Base-by-base conservation (phyloP, 2,888 invertebrate species). In the Stenchaetothrips biformis region DNA sequence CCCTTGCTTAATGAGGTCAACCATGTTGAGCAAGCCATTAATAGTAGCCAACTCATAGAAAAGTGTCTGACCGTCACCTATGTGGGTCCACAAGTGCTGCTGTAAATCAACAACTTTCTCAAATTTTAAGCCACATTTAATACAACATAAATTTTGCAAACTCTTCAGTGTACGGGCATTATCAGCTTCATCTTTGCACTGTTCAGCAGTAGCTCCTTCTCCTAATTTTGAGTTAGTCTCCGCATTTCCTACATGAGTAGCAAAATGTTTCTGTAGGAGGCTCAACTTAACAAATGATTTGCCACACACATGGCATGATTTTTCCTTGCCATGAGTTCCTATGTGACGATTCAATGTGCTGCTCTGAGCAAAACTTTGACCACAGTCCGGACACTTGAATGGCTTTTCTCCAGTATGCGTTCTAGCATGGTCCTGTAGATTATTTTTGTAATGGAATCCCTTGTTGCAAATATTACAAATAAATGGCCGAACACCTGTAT, bases 381-480 rank as follows among this genome's bases (percentile, higher is more conserved):
- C 67, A 74, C 67, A 74, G 67, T 74, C 67, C 8, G 21, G 67
- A 74, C 67, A 74, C 67, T 74, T 74, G 1, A 25, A 74, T 9
- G 67, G 67, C 11, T 74, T 74, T 74, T 74, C 67, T 11, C 67
- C 67, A 25, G 67, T 74, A 74, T 74, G 67, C 11, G 67, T 74
- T 21, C 67, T 74, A 21, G 67, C 67, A 74, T 74, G 67, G 11
- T 74, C 67, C 67, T 74, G 67, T 25, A 74, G 11, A 11, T 74
- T 74, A 21, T 74, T 74, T 74, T 74, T 74, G 67, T 74, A 74
- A 21, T 74, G 67, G 25, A 74, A 74, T 7, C 67, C 67, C 25
- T 74, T 74, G 67, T 74, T 74, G 67, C 67, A 74, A 11, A 74
- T 74, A 25, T 25, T 74, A 74, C 67, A 74, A 74, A 74, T 74